Evolutionary conservation across 2,888 invertebrate genomes (phyloP).

Genomic region (Tetragnatha montana): DNA sequence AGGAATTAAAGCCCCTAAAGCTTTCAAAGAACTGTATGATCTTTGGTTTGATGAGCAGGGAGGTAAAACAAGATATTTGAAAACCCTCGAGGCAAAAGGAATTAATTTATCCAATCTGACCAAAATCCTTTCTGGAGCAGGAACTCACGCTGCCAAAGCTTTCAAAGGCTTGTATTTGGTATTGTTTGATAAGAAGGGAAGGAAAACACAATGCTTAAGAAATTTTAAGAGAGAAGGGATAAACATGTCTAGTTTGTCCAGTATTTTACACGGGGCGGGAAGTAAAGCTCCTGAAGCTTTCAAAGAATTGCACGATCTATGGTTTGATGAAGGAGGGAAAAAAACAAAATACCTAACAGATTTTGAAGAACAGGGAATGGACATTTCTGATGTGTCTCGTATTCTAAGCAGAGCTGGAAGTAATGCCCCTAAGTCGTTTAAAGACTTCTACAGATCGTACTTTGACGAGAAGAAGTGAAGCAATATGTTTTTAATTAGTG

Average conservation of each 20-base stretch:
- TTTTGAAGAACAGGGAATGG: neutral
- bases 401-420: neutral
- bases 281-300: neutral
- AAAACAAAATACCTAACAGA: neutral
- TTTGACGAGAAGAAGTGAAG: neutral
- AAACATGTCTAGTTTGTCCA: neutral
- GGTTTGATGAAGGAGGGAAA: neutral
- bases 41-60: neutral
- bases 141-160: neutral
- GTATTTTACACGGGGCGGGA: neutral
- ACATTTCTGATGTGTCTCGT: neutral
- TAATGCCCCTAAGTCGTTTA: neutral
- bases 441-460: neutral
- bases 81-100: neutral
- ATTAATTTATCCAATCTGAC: neutral
- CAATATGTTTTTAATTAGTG: neutral
- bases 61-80: neutral
- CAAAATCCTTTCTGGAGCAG: neutral
- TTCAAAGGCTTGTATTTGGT: neutral
- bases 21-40: neutral
- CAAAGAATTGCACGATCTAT: neutral
- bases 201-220: neutral
- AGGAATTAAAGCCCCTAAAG: neutral
- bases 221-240: neutral
- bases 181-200: neutral